Conservation (phyloP, 1,140 invertebrate genomes). For the Manduca sexta region DNA sequence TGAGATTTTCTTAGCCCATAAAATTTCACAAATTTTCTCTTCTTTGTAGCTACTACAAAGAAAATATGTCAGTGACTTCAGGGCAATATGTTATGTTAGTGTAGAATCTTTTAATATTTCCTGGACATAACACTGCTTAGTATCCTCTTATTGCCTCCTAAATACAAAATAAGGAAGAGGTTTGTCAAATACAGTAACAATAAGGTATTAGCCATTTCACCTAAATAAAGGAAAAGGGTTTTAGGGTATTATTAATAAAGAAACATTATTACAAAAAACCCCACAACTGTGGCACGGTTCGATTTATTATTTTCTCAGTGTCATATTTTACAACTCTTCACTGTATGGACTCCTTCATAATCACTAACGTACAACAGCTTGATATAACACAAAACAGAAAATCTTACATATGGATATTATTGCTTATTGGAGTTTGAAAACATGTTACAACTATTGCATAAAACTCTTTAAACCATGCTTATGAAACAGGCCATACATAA, state of each 20-base stretch:
- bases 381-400: neutral
- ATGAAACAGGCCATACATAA: conserved; percentile 3
- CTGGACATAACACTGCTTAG: too few species aligned
- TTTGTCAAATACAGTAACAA: too few species aligned
- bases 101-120: too few species aligned
- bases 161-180: too few species aligned
- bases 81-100: too few species aligned
- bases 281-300: conserved; percentile 46
- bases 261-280: conserved; percentile 34
- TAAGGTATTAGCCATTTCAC: neutral
- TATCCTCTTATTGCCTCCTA: too few species aligned
- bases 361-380: neutral
- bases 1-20: too few species aligned
- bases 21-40: too few species aligned
- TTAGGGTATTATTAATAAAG: conserved; percentile 19
- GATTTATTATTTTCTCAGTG: conserved; percentile 46
- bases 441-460: neutral
- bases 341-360: conserved; percentile 2
- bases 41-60: too few species aligned
- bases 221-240: neutral
- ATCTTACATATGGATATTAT: neutral
- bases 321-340: conserved; percentile 28
- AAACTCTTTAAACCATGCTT: neutral
- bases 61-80: too few species aligned
- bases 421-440: neutral